phyloP scores from a whole-genome alignment of 1,140 invertebrate species.

The Archivesica marissinica region DNA sequence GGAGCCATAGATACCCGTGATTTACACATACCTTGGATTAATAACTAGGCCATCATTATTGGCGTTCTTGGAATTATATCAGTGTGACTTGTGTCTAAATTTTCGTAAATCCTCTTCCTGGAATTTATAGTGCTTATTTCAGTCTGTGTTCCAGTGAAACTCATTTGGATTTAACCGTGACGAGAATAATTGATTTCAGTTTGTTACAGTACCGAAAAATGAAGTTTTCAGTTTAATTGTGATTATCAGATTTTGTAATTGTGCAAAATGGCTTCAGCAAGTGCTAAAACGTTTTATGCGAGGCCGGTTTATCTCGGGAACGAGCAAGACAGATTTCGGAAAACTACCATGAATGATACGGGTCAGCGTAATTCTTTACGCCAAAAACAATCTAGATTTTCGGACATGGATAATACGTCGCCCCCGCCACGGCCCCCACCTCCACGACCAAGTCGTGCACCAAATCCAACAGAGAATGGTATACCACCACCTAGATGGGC shows the following conservation, averaged over 20 bases:
- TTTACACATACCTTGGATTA: constrained; percentile 24
- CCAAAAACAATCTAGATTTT: constrained; percentile 6
- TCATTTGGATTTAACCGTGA: no score
- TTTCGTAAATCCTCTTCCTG: no score
- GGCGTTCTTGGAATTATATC: no score
- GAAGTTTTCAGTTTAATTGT: no score
- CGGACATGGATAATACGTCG: constrained; percentile 16
- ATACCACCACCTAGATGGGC: background rate
- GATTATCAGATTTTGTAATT: background rate
- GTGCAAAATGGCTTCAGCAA: constrained; percentile 22
- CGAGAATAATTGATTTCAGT: no score
- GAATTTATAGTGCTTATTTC: no score
- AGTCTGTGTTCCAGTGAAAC: no score
- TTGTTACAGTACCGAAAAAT: no score
- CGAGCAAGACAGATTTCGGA: background rate
- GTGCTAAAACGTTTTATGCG: constrained; percentile 45
- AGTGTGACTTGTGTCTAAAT: no score
- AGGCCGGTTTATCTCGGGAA: constrained; percentile 29
- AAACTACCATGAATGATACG: background rate
- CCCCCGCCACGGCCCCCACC: constrained; percentile 53
- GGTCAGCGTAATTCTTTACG: background rate
- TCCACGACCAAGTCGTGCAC: constrained; percentile 24
- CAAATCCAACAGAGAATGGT: constrained; percentile 9
- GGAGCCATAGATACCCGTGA: background rate
- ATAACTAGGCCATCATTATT: no score